These are phyloP conservation scores for Catostomus latipinnis DNA, from an alignment of 2,797 vertebrate species.

Conservation along the genomic window DNA sequence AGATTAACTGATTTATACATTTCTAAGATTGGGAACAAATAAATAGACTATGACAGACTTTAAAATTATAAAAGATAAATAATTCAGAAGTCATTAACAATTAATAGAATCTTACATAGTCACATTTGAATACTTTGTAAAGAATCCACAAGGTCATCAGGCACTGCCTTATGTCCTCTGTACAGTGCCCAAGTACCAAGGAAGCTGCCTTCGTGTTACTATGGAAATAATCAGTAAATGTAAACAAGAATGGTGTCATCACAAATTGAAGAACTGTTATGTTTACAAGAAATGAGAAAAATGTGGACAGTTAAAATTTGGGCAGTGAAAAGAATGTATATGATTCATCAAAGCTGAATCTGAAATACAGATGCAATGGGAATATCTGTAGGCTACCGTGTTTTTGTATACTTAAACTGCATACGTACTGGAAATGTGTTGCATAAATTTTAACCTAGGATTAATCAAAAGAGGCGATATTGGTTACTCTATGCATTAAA, in stretches of 20 bases:
- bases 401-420: conserved; percentile 28
- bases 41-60: conserved; percentile 40
- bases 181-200: conserved; percentile 31
- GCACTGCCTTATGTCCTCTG: conserved; percentile 33
- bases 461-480: conserved; percentile 30
- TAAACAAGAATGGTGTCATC: conserved; percentile 41
- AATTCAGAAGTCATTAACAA: conserved; percentile 29
- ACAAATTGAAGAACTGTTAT: conserved; percentile 28
- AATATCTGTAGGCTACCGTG: conserved; percentile 32
- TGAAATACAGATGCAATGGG: conserved; percentile 33
- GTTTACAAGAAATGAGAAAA: conserved; percentile 31
- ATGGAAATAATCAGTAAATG: conserved; percentile 37
- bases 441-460: conserved; percentile 41
- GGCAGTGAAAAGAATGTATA: conserved; percentile 33
- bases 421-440: conserved; percentile 44
- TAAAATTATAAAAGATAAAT: conserved; percentile 31
- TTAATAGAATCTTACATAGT: conserved; percentile 23
- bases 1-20: conserved; percentile 34
- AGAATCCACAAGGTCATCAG: conserved; percentile 22
- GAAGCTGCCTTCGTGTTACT: conserved; percentile 46
- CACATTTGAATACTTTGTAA: conserved; percentile 27
- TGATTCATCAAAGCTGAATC: conserved; percentile 22
- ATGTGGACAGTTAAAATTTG: conserved; percentile 6
- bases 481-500: conserved; percentile 36
- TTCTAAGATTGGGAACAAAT: conserved; percentile 50